These are phyloP conservation scores for Leucania comma DNA, from an alignment of 2,888 invertebrate genomes.

Conservation along the genomic window DNA sequence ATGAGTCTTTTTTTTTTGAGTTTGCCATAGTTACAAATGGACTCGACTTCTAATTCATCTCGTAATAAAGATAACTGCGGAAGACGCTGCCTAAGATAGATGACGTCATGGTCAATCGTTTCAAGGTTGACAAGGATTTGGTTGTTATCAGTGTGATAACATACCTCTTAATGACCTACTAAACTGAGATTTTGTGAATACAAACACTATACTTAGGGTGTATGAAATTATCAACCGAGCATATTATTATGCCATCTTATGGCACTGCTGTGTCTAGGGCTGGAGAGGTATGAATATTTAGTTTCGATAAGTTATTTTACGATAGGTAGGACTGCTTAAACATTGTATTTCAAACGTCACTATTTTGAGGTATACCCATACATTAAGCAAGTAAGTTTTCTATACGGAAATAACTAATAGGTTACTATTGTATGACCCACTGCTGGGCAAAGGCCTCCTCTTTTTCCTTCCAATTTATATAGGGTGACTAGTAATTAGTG, in stretches of 20 bases:
- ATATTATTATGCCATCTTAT: background rate
- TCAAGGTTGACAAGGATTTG: constrained; percentile 78
- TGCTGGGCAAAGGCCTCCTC: too few relatives aligned
- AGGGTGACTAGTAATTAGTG: too few relatives aligned
- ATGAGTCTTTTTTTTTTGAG: background rate
- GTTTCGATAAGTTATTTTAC: background rate
- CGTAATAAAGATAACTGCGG: background rate
- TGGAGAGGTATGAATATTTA: background rate
- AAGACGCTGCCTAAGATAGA: constrained; percentile 29
- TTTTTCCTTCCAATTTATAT: too few relatives aligned
- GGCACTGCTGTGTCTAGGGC: background rate
- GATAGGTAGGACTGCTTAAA: too few relatives aligned
- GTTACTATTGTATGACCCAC: too few relatives aligned
- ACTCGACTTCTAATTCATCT: background rate
- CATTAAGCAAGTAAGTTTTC: background rate
- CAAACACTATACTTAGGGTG: background rate
- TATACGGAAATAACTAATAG: background rate
- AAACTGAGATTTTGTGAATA: constrained; percentile 54
- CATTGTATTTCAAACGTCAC: background rate
- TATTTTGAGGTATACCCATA: background rate
- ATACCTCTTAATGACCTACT: constrained; percentile 67
- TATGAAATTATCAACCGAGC: background rate
- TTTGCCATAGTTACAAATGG: background rate
- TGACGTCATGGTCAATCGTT: constrained; percentile 70
- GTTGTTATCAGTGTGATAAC: constrained; percentile 72